Evolutionary conservation across 2,113 vertebrate genomes (phyloP).

Genomic region (Malurus melanocephalus): DNA sequence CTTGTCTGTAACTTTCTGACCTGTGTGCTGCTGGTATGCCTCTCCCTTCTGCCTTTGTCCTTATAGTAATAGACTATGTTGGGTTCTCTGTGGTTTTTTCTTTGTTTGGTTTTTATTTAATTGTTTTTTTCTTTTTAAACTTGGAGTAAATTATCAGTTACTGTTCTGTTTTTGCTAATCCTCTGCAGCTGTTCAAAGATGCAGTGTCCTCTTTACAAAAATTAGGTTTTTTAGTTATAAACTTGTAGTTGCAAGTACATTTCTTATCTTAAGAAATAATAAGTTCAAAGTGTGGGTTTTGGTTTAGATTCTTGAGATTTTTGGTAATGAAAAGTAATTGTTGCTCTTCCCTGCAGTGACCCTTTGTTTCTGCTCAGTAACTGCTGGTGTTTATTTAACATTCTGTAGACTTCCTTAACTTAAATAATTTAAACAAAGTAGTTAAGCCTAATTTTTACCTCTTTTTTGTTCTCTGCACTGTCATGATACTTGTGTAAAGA

Average conservation of each 20-base stretch:
- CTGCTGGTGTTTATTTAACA: neutral
- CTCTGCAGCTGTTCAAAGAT: conserved; percentile 68
- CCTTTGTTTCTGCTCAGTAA: neutral
- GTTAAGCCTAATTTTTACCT: neutral
- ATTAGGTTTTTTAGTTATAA: neutral
- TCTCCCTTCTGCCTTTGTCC: conserved; percentile 57
- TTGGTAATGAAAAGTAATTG: neutral
- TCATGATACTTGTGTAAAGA: neutral
- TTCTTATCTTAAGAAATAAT: neutral
- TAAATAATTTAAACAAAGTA: neutral
- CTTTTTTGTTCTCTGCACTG: neutral
- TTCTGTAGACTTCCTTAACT: neutral
- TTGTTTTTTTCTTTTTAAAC: neutral
- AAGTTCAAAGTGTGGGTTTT: neutral
- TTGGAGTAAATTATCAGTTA: conserved; percentile 32
- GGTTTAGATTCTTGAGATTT: neutral
- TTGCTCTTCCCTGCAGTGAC: neutral
- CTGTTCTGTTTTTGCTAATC: conserved; percentile 41
- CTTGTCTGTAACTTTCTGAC: conserved; percentile 57
- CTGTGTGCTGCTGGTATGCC: conserved; percentile 57
- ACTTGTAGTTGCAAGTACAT: neutral
- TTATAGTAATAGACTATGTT: conserved; percentile 49
- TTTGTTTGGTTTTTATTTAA: neutral
- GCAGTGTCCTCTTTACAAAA: conserved; percentile 22
- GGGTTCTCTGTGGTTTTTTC: conserved; percentile 23